Percentiles rank a stretch among this genome's conserved stretches.
These are phyloP conservation scores for Oophaga sylvatica DNA, from an alignment of 2,797 vertebrate genomes.

Conservation along the genomic window DNA sequence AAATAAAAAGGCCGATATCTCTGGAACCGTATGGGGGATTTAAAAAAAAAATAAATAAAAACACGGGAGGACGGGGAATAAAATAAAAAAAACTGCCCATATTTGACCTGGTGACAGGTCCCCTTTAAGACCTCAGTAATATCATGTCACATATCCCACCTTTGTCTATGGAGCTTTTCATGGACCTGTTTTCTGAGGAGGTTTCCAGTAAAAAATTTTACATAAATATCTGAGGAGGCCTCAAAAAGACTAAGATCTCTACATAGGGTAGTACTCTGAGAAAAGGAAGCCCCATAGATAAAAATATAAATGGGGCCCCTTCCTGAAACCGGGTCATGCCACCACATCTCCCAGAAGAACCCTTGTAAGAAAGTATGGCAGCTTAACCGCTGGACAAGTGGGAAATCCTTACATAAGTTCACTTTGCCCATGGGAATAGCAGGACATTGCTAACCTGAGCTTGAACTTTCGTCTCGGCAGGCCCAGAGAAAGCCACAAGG, in stretches of 20 bases:
- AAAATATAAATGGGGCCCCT: not conserved
- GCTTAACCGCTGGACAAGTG: not conserved
- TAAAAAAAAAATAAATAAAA: too few relatives aligned
- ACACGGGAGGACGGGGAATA: too few relatives aligned
- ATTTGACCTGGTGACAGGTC: too few relatives aligned
- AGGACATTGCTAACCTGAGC: not conserved
- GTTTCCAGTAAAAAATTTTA: not conserved
- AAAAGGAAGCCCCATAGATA: not conserved
- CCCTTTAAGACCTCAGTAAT: not conserved
- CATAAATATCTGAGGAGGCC: not conserved
- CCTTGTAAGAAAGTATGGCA: not conserved
- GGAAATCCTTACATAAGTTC: not conserved
- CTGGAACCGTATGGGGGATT: too few relatives aligned
- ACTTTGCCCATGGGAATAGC: not conserved
- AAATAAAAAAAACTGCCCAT: too few relatives aligned
- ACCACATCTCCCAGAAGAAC: not conserved
- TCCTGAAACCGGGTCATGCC: not conserved
- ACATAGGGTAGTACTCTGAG: not conserved
- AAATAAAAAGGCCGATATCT: too few relatives aligned
- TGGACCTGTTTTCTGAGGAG: not conserved
- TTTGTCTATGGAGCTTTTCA: slow-evolving; percentile 4
- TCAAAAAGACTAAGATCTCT: not conserved
- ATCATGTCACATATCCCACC: not conserved
- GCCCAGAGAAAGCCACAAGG: not conserved
- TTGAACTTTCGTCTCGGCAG: not conserved